phyloP scores from a whole-genome alignment of 2,888 invertebrate species.

The Hydroisotoma schaefferi region DNA sequence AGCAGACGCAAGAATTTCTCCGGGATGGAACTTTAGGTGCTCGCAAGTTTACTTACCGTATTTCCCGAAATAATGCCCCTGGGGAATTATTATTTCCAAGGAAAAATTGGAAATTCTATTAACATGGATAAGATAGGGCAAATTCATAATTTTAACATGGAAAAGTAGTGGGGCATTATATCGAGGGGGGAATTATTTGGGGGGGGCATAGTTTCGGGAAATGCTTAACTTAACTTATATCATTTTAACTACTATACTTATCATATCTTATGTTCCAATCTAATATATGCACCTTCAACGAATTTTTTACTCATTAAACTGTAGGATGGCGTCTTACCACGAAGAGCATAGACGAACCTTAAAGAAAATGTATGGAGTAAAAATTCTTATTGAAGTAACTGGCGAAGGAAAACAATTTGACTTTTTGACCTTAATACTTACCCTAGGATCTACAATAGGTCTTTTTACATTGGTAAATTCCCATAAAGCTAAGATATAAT shows the following conservation, averaged over 20 bases:
- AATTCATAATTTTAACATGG: too few species aligned
- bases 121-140: too few species aligned
- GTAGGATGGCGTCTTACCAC: conserved; percentile 53
- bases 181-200: too few species aligned
- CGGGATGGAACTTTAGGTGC: conserved; percentile 53
- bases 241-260: too few species aligned
- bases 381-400: conserved; percentile 54
- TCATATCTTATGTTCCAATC: neutral
- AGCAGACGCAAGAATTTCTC: conserved; percentile 51
- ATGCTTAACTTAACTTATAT: too few species aligned
- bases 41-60: too few species aligned
- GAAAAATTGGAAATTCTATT: too few species aligned
- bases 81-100: too few species aligned
- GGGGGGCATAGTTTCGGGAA: too few species aligned
- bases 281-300: neutral
- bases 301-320: neutral
- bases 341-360: conserved; percentile 52
- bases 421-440: conserved; percentile 54
- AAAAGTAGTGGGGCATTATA: too few species aligned
- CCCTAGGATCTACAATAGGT: conserved; percentile 56
- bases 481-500: neutral
- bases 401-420: conserved; percentile 56
- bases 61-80: too few species aligned
- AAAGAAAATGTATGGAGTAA: conserved; percentile 54
- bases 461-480: conserved; percentile 54